Evolutionary conservation across 2,113 vertebrate genomes (phyloP).

Genomic region (Anhinga anhinga): DNA sequence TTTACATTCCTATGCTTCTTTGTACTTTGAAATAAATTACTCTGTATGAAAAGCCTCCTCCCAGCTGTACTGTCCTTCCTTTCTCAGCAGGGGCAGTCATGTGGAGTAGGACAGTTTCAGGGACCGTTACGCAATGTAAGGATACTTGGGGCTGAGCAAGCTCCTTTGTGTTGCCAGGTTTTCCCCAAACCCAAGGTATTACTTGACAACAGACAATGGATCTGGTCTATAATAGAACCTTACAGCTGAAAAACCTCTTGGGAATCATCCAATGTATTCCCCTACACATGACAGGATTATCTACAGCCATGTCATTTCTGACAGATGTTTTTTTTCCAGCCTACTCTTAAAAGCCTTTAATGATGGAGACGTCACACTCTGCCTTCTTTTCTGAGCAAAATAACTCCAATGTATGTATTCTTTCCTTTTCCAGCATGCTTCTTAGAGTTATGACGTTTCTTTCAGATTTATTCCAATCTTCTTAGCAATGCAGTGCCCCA

Average conservation of each 20-base stretch:
- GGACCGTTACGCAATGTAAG: background rate
- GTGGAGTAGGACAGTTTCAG: background rate
- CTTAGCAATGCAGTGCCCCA: background rate
- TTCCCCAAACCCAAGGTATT: background rate
- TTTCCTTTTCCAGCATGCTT: background rate
- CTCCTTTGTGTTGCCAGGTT: background rate
- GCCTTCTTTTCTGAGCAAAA: background rate
- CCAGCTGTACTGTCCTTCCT: background rate
- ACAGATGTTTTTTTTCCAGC: background rate
- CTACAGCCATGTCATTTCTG: conserved; percentile 20
- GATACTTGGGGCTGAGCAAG: background rate
- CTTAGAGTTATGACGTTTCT: background rate
- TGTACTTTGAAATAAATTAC: background rate
- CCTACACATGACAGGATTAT: background rate
- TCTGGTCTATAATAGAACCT: background rate
- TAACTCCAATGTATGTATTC: background rate
- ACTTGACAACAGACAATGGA: background rate
- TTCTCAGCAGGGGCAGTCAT: background rate
- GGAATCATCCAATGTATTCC: background rate
- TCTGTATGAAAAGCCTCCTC: background rate
- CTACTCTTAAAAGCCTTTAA: conserved; percentile 35
- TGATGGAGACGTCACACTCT: background rate
- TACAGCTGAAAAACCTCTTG: conserved; percentile 16
- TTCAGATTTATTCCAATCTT: background rate
- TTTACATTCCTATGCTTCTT: background rate